These are phyloP conservation scores for Falcaria lacertinaria DNA, from an alignment of 2,888 invertebrate species.

Conservation along the genomic window DNA sequence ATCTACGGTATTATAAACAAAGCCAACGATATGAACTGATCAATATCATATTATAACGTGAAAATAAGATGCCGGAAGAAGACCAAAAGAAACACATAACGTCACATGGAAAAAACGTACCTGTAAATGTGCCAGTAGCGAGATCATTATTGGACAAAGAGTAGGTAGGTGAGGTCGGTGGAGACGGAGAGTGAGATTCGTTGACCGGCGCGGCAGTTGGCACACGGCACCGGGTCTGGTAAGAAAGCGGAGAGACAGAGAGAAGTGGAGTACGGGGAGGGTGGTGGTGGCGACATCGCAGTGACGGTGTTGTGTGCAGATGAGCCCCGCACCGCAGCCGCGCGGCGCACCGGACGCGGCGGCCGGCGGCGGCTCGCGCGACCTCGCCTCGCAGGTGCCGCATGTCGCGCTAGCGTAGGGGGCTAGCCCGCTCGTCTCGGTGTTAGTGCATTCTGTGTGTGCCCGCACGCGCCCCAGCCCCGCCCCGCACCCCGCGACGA, in stretches of 20 bases:
- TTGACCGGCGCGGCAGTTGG: background rate
- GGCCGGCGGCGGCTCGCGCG: conserved; percentile 64
- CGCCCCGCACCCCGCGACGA: conserved; percentile 53
- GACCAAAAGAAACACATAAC: too few species aligned
- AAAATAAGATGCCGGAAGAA: too few species aligned
- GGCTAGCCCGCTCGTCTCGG: conserved; percentile 68
- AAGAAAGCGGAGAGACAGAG: conserved; percentile 70
- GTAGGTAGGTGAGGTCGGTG: background rate
- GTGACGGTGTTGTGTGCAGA: conserved; percentile 77
- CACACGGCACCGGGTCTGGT: conserved; percentile 17
- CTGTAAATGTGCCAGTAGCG: too few species aligned
- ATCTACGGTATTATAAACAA: too few species aligned
- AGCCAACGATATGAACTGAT: too few species aligned
- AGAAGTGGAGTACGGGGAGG: conserved; percentile 74
- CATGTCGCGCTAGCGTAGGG: conserved; percentile 62
- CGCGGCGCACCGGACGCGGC: conserved; percentile 65
- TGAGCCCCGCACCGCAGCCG: conserved; percentile 75
- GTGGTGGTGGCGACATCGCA: conserved; percentile 63
- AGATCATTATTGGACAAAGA: background rate
- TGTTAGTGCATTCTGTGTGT: conserved; percentile 72
- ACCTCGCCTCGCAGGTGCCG: conserved; percentile 74
- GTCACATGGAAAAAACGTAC: too few species aligned
- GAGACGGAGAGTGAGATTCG: background rate
- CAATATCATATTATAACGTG: too few species aligned
- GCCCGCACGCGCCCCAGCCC: conserved; percentile 52